Evolutionary conservation across 2,113 vertebrate genomes (phyloP), one percentile per base, ranked within the genome.

Genomic region (Zootoca vivipara): DNA sequence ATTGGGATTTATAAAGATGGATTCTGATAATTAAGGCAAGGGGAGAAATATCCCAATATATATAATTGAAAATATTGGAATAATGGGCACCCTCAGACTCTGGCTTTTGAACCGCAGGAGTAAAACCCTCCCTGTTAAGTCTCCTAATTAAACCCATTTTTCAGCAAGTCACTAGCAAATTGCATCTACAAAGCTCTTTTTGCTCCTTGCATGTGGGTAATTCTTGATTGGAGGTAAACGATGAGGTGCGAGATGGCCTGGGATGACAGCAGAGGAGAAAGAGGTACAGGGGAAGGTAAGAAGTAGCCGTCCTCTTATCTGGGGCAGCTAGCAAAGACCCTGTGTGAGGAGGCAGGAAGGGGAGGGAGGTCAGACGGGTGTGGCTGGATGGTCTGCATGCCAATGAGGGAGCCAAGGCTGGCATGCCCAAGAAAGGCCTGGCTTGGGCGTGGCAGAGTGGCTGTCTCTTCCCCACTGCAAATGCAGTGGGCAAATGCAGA

Each of bases 141-240:
- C 88, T n/a, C 93, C 96, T 97, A 97, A 96, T 97, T 97, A 97
- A 97, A 96, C 95, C 93, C 94, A 96, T 97, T 97, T 97, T 96
- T 97, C 95, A 96, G 89, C 70, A 90, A 90, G 87, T 95, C 93
- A 95, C 95, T 92, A 95, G 95, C 93, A 96, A 96, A 96, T 96
- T 95, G 94, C 93, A 94, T 95, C 95, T 89, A 88, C 93, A 46
- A 78, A 46, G 24, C 88, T 91, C 6, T 91, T 95, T 95, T 95
- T 94, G 96, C 96, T 96, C 91, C 85, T 93, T 90, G 89, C 92
- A 85, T 89, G 93, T 92, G 85, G 70, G 91, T 93, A 94, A 94
- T 87, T 93, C 84, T 92, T 74, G 83, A 86, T 78, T 89, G 90
- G 92, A 93, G 91, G 83, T 74, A 89, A 78, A 46, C 24, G 20